A percentile compares a stretch with the other conserved stretches of the same genome.
Evolutionary conservation across 1,140 invertebrate genomes (phyloP).

Genomic region (Dreissena polymorpha): DNA sequence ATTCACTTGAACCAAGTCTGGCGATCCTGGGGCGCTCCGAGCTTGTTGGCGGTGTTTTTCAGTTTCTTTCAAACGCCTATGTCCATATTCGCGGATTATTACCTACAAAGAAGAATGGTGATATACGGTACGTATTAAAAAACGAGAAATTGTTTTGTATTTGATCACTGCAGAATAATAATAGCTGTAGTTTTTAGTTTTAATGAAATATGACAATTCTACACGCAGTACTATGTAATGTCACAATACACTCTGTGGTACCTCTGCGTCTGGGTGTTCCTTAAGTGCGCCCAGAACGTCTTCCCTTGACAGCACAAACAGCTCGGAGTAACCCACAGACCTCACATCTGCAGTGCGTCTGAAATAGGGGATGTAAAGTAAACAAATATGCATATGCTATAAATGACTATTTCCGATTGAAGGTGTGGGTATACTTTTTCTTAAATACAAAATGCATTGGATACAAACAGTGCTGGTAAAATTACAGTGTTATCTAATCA

Average conservation of each 20-base stretch:
- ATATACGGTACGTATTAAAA: neutral
- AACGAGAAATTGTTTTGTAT: neutral
- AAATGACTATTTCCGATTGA: no score
- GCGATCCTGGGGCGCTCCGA: constrained; percentile 34
- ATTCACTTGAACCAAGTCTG: constrained; percentile 6
- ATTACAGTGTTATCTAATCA: constrained; percentile 79
- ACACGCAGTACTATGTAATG: no score
- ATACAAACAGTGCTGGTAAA: no score
- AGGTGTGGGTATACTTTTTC: no score
- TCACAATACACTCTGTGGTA: constrained; percentile 77
- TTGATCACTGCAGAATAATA: neutral
- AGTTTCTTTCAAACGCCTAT: constrained; percentile 70
- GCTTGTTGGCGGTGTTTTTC: constrained; percentile 68
- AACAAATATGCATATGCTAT: no score
- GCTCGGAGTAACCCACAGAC: constrained; percentile 96
- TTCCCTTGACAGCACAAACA: constrained; percentile 97
- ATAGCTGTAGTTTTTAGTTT: no score
- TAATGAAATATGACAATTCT: no score
- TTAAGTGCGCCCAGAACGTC: constrained; percentile 97
- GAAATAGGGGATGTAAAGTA: constrained; percentile 13
- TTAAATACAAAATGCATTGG: no score
- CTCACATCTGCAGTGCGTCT: constrained; percentile 97
- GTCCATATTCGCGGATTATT: constrained; percentile 74
- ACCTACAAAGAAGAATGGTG: constrained; percentile 59
- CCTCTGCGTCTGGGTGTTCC: constrained; percentile 97